Conservation (phyloP, 2,113 vertebrate species). For the Rousettus leschenaultii region DNA sequence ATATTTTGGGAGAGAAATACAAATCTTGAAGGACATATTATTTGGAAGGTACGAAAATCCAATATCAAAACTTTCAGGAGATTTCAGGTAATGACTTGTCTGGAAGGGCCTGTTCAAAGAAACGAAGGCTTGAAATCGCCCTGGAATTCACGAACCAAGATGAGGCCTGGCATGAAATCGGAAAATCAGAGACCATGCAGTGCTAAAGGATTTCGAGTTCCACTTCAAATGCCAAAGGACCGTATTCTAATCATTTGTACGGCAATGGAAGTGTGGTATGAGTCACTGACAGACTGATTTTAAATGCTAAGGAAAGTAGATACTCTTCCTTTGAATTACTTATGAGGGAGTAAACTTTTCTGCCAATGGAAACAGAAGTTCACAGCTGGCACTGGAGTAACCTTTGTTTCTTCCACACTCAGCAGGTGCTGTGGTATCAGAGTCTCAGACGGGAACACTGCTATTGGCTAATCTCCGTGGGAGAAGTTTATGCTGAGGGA, state of each 20-base stretch:
- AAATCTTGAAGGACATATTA: background rate
- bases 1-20: background rate
- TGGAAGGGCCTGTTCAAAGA: no score
- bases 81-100: background rate
- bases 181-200: no score
- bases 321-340: background rate
- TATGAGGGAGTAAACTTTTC: background rate
- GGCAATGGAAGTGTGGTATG: no score
- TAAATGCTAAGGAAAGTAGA: no score
- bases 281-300: background rate
- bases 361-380: constrained; percentile 82
- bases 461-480: constrained; percentile 92
- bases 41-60: background rate
- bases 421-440: constrained; percentile 94
- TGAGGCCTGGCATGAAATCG: no score
- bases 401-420: constrained; percentile 91
- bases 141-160: no score
- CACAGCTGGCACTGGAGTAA: constrained; percentile 92
- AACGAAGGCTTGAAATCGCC: no score
- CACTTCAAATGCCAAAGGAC: no score
- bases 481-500: constrained; percentile 93
- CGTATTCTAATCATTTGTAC: no score
- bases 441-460: constrained; percentile 88
- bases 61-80: background rate
- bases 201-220: no score